A percentile compares a stretch with the other conserved stretches of the same genome.
These are phyloP conservation scores for Rhodophaea formosa DNA, from an alignment of 2,888 invertebrate genomes.

Conservation along the genomic window DNA sequence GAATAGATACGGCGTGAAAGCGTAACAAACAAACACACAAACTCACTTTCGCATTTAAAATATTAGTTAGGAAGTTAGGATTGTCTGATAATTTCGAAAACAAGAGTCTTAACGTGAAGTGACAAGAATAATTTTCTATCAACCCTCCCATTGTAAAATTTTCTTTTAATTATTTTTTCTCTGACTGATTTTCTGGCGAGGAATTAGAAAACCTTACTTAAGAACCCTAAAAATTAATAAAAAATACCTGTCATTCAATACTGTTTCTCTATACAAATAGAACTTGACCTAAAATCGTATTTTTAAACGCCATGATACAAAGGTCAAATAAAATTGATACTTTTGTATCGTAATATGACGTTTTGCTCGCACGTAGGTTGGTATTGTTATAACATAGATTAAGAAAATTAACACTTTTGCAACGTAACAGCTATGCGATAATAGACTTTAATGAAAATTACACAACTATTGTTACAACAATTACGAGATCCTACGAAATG, in stretches of 20 bases:
- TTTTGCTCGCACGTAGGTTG: constrained; percentile 26
- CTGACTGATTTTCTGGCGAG: too few relatives aligned
- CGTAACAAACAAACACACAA: too few relatives aligned
- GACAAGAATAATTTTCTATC: too few relatives aligned
- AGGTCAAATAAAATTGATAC: constrained; percentile 29
- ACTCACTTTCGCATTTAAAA: too few relatives aligned
- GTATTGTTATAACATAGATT: constrained; percentile 28
- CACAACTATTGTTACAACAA: background rate
- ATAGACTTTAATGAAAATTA: constrained; percentile 3
- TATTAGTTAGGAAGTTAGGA: too few relatives aligned
- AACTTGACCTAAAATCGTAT: constrained; percentile 29
- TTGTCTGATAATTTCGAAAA: too few relatives aligned
- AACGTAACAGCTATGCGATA: constrained; percentile 6
- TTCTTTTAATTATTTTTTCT: too few relatives aligned
- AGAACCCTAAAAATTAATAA: background rate
- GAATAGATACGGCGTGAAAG: too few relatives aligned
- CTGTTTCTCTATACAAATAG: constrained; percentile 20
- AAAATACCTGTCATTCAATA: constrained; percentile 11
- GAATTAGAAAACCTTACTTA: too few relatives aligned
- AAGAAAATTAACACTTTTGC: constrained; percentile 29
- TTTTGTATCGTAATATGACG: constrained; percentile 25
- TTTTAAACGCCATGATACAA: constrained; percentile 22
- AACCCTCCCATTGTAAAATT: too few relatives aligned
- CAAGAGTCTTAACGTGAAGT: too few relatives aligned
- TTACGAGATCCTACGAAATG: background rate